phyloP scores from a whole-genome alignment of 2,113 vertebrate genomes.

The Catagonus wagneri region DNA sequence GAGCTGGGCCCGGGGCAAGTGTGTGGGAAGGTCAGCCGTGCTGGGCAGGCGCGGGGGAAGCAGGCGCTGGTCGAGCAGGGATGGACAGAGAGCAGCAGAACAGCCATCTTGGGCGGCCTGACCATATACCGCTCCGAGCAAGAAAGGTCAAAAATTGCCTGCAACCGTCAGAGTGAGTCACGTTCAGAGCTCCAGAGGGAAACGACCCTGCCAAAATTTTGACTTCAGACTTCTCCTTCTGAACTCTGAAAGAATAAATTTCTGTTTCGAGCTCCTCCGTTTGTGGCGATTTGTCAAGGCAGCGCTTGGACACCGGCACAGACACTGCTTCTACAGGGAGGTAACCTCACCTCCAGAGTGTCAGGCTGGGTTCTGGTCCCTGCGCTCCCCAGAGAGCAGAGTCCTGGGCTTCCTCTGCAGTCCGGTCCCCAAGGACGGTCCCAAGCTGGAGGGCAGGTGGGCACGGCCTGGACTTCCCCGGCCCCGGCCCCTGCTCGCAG shows the following conservation, averaged over 20 bases:
- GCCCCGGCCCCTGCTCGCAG: no score
- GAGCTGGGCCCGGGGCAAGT: no score
- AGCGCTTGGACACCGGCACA: neutral
- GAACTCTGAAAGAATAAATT: neutral
- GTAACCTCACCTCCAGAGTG: neutral
- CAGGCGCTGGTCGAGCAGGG: no score
- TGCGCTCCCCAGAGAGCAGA: neutral
- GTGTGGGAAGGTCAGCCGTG: no score
- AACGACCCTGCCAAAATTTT: no score
- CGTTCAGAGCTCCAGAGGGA: neutral
- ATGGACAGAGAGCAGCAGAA: no score
- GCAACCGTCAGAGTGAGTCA: rapidly evolving
- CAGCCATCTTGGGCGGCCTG: no score
- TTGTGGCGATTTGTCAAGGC: neutral
- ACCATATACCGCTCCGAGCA: no score
- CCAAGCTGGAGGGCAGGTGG: rapidly evolving
- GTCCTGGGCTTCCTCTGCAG: neutral
- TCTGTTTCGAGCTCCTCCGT: neutral
- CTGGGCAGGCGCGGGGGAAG: no score
- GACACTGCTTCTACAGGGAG: neutral
- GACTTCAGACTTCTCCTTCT: neutral
- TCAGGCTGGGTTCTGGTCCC: neutral
- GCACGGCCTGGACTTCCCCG: rapidly evolving
- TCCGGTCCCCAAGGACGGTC: rapidly evolving
- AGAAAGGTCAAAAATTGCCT: no score